Evolutionary conservation across 2,888 invertebrate species (phyloP).

Genomic region (Aleiodes testaceus): DNA sequence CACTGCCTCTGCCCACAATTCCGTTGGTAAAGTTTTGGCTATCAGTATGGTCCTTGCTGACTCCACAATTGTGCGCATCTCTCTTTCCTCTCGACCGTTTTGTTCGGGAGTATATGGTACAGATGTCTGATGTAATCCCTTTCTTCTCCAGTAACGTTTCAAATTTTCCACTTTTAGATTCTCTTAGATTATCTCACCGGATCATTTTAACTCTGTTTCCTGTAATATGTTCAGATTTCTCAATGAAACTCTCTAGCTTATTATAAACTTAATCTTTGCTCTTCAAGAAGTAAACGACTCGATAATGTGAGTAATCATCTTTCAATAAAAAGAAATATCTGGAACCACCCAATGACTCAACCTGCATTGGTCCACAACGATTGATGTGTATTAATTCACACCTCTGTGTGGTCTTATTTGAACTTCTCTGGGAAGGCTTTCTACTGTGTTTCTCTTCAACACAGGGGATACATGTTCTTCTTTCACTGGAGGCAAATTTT

Average conservation of each 20-base stretch:
- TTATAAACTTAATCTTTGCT: not conserved
- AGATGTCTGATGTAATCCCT: conserved; percentile 51
- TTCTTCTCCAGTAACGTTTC: conserved; percentile 34
- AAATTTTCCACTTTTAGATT: conserved; percentile 45
- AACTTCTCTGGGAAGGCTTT: not conserved
- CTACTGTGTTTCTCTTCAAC: conserved; percentile 8
- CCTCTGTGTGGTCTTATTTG: not conserved
- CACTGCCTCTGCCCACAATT: conserved; percentile 21
- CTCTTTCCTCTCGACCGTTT: conserved; percentile 51
- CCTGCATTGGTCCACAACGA: conserved; percentile 15
- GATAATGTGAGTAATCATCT: conserved; percentile 8
- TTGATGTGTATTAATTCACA: not conserved
- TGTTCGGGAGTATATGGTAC: conserved; percentile 56
- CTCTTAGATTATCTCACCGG: conserved; percentile 45
- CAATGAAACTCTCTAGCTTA: not conserved
- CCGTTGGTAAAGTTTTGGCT: conserved; percentile 1
- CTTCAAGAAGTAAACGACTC: conserved; percentile 7
- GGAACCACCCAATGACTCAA: conserved; percentile 7
- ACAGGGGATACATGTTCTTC: not conserved
- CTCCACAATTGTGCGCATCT: conserved; percentile 1
- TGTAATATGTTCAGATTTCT: not conserved
- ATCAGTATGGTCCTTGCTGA: conserved; percentile 1
- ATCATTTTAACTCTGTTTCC: not conserved
- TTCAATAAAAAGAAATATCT: conserved; percentile 5
- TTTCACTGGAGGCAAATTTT: not conserved